Evolutionary conservation across 2,113 vertebrate genomes (phyloP).

Genomic region (Pterophyllum scalare): DNA sequence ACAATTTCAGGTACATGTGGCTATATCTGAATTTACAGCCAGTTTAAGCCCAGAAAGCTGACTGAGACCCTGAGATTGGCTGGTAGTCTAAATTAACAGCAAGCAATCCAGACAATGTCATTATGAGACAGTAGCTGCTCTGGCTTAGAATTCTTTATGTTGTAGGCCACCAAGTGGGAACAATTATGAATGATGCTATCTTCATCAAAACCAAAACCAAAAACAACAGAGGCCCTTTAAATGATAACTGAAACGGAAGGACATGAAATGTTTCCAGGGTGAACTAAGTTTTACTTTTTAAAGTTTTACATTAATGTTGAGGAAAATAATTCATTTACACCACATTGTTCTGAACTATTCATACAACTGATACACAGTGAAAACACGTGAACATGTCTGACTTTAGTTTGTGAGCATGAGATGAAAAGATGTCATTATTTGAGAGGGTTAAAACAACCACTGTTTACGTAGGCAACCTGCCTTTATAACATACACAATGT

Average conservation of each 20-base stretch:
- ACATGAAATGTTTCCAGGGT: too few relatives aligned
- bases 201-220: background rate
- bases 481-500: too few relatives aligned
- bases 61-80: constrained; percentile 44
- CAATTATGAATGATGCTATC: background rate
- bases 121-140: constrained; percentile 19
- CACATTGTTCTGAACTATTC: background rate
- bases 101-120: background rate
- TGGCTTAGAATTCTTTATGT: background rate
- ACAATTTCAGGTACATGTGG: background rate
- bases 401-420: background rate
- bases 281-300: too few relatives aligned
- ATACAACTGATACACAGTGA: background rate
- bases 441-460: too few relatives aligned
- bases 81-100: background rate
- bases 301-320: background rate
- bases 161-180: background rate
- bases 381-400: background rate
- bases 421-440: background rate
- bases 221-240: background rate
- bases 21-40: background rate
- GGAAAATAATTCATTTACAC: background rate
- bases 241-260: background rate
- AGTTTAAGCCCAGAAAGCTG: background rate
- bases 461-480: too few relatives aligned